Base-by-base conservation (phyloP, 2,888 invertebrate species). In the Gibbula magus region DNA sequence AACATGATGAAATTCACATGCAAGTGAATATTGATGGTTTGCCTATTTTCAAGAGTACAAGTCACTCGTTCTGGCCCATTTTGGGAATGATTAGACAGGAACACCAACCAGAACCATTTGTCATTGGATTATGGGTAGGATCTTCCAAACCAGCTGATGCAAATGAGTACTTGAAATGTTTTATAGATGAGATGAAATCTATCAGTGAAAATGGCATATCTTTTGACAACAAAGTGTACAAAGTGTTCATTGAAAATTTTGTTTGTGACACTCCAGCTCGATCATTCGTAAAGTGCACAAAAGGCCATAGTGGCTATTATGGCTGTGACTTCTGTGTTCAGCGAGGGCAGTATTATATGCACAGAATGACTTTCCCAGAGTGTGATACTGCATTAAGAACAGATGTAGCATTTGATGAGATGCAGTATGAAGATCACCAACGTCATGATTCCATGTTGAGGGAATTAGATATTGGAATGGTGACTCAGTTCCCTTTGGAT, bases 241-340 rank as follows among this genome's bases (percentile, higher is more conserved):
- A 67, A 2, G 35, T 67, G 13, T 25, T 8, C 10, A 67, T 67
- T 29, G 29, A 29, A 35, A 16, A 29, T n/a, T 67, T 67, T 67
- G 35, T 67, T 22, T 67, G 32, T 35, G 67, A 67, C 29, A 35
- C 67, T n/a, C 67, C 67, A 29, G 67, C 67, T 16, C 67, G 67
- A 8, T 29, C 67, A 13, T 0, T 67, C 2, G n/a, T 67, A 1
- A 67, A 67, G 10, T n/a, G n/a, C 13, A 67, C 8, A 1, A 67
- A 67, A 7, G 67, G 32, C 10, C 67, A 67, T 35, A 67, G 32
- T 67, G 67, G 67, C 32, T 67, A 67, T n/a, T 29, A 13, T 4
- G 16, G 2, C n/a, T 66, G 66, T 66, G 66, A 66, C 7, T 25
- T 22, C 25, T 66, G 66, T 66, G 29, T 16, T 22, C 32, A 67